Conservation (phyloP, 2,888 invertebrate species). For the Watsonalla cultraria region DNA sequence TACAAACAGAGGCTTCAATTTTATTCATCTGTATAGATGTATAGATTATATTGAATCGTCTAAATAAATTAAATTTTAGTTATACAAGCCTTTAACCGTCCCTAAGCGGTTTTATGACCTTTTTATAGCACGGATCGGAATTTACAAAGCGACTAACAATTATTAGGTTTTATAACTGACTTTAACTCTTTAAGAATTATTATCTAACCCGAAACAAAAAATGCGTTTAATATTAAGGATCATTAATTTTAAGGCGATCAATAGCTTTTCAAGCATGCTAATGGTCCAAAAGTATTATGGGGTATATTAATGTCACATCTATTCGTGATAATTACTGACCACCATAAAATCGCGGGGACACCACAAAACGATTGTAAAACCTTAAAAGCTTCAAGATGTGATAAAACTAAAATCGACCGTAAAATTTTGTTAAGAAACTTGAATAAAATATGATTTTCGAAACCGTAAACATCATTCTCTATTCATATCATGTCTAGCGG, state of each 20-base stretch:
- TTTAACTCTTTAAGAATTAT: too few species aligned
- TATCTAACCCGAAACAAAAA: too few species aligned
- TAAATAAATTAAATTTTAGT: too few species aligned
- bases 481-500: constrained; percentile 33
- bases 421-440: constrained; percentile 47
- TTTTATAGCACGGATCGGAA: too few species aligned
- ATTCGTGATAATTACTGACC: constrained; percentile 43
- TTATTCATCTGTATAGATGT: too few species aligned
- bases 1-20: too few species aligned
- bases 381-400: constrained; percentile 31
- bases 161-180: too few species aligned
- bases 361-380: constrained; percentile 39
- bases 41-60: too few species aligned
- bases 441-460: constrained; percentile 63
- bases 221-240: not conserved
- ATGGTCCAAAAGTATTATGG: constrained; percentile 32
- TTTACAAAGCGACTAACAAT: too few species aligned
- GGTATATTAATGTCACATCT: constrained; percentile 39
- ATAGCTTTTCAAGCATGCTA: constrained; percentile 23
- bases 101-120: too few species aligned
- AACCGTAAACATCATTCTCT: constrained; percentile 50
- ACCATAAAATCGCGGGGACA: constrained; percentile 63
- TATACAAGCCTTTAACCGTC: too few species aligned
- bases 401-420: constrained; percentile 55
- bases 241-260: constrained; percentile 6